These are phyloP conservation scores for Microplitis manilae DNA, from an alignment of 2,888 invertebrate genomes.

Conservation along the genomic window DNA sequence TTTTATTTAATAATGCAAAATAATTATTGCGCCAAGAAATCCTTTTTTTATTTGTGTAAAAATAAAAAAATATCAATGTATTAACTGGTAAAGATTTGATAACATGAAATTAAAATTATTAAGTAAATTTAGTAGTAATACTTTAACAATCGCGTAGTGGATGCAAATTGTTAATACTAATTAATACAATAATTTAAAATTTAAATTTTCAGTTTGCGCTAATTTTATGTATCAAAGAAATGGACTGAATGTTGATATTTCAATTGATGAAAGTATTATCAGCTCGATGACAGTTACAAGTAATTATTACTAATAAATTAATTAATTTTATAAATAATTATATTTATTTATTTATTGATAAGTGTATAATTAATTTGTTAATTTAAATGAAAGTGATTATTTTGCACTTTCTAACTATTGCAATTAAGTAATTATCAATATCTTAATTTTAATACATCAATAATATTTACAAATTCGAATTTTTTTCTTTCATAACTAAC, in stretches of 20 bases:
- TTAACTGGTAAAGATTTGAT: too few species aligned
- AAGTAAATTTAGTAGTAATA: too few species aligned
- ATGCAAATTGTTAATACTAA: too few species aligned
- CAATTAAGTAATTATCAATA: neutral
- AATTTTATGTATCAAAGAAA: constrained; percentile 60
- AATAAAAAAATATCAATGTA: too few species aligned
- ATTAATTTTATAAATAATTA: constrained; percentile 6
- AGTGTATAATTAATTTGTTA: neutral
- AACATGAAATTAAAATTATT: too few species aligned
- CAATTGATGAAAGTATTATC: constrained; percentile 54
- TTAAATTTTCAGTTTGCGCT: constrained; percentile 58
- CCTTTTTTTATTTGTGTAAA: too few species aligned
- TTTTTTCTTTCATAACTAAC: too few species aligned
- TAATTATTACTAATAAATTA: constrained; percentile 42
- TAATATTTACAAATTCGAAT: too few species aligned
- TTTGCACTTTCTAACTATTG: neutral
- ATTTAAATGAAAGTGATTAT: neutral
- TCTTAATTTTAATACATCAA: neutral
- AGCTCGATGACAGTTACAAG: constrained; percentile 55
- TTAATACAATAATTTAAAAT: neutral
- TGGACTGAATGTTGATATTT: constrained; percentile 58
- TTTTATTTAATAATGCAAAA: too few species aligned
- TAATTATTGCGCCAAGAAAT: too few species aligned
- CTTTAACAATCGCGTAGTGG: too few species aligned
- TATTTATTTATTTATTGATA: neutral